Conservation (phyloP, 1,140 invertebrate species). For the Lerema accius region DNA sequence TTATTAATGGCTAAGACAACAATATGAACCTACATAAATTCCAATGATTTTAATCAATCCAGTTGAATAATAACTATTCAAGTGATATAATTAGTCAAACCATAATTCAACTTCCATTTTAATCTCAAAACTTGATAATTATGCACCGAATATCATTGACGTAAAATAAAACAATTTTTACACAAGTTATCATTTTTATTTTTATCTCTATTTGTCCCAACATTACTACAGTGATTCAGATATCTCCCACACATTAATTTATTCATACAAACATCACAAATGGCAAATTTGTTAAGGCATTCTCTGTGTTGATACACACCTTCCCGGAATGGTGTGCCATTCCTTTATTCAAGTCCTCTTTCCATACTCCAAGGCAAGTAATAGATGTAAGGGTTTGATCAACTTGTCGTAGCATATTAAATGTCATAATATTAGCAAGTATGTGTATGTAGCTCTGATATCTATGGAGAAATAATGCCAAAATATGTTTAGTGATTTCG, state of each 20-base stretch:
- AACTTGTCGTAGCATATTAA: background rate
- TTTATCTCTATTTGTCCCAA: slow-evolving; percentile 69
- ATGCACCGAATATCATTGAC: slow-evolving; percentile 40
- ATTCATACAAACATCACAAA: slow-evolving; percentile 62
- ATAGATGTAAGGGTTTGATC: slow-evolving; percentile 24
- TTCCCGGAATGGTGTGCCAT: slow-evolving; percentile 42
- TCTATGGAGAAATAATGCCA: background rate
- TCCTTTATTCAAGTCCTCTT: slow-evolving; percentile 33
- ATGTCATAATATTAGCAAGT: background rate
- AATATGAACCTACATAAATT: background rate
- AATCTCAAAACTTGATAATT: slow-evolving; percentile 28
- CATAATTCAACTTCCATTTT: no score
- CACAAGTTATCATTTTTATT: slow-evolving; percentile 76
- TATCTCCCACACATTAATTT: slow-evolving; percentile 64
- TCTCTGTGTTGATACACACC: slow-evolving; percentile 41
- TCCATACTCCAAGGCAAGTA: slow-evolving; percentile 38
- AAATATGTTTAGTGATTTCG: no score
- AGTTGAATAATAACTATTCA: no score
- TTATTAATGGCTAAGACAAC: background rate
- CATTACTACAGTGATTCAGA: slow-evolving; percentile 70
- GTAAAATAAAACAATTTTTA: slow-evolving; percentile 66
- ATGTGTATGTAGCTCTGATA: background rate
- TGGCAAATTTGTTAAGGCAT: slow-evolving; percentile 72
- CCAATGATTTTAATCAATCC: no score
- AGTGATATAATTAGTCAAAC: no score